These are phyloP conservation scores for Panthera leo DNA, from an alignment of 2,113 vertebrate species.

Conservation along the genomic window DNA sequence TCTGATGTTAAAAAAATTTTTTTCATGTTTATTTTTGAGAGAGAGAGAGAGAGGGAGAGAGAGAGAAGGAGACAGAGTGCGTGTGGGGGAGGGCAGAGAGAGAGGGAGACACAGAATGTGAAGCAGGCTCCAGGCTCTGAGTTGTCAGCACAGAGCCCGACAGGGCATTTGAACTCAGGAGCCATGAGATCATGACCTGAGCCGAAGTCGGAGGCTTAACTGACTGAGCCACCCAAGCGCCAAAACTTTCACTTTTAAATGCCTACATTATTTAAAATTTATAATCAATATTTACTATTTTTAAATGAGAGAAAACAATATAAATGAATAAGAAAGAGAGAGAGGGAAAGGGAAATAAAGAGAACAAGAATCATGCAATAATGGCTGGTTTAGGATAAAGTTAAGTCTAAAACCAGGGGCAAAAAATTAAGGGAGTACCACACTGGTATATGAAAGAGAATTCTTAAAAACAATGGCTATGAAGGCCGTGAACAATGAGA, in stretches of 20 bases:
- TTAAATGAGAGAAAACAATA: neutral
- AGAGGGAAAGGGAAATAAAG: neutral
- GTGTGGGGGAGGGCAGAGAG: no score
- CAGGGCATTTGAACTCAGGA: no score
- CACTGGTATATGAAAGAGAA: neutral
- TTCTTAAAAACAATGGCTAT: neutral
- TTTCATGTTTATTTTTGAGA: no score
- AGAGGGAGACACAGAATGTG: no score
- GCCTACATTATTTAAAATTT: neutral
- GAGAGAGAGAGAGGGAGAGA: no score
- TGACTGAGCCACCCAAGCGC: no score
- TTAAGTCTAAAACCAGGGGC: neutral
- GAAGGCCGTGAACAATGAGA: neutral
- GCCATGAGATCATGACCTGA: no score
- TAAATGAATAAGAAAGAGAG: neutral
- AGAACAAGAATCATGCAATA: neutral
- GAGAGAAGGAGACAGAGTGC: no score
- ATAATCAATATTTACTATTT: neutral
- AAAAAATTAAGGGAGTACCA: neutral
- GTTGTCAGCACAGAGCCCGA: no score
- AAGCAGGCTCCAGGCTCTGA: no score
- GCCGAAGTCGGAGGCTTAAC: no score
- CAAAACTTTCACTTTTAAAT: neutral
- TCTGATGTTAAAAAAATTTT: neutral
- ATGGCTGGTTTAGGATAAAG: neutral